Evolutionary conservation across 1,140 invertebrate genomes (phyloP).

Genomic region (Trichoplusia ni): DNA sequence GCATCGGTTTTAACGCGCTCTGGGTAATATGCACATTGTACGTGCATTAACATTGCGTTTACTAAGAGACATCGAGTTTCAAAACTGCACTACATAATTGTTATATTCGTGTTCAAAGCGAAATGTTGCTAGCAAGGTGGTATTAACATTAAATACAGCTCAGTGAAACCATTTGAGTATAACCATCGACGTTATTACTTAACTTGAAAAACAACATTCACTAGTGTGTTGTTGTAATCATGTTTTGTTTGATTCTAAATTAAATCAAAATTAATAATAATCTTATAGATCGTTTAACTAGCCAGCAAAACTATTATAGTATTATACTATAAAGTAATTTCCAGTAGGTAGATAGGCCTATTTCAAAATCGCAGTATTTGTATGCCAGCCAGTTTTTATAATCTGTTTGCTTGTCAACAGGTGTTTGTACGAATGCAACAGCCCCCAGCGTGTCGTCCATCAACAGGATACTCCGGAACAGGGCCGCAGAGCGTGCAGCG

Average conservation of each 20-base stretch:
- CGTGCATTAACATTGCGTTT: background rate
- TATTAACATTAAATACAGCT: conserved; percentile 24
- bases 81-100: conserved; percentile 27
- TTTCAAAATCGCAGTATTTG: too few relatives aligned
- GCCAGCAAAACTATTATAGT: too few relatives aligned
- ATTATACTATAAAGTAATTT: too few relatives aligned
- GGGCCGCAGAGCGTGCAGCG: conserved; percentile 95
- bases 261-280: too few relatives aligned
- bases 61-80: conserved; percentile 16
- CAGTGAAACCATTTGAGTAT: conserved; percentile 10
- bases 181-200: conserved; percentile 10
- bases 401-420: conserved; percentile 50
- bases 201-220: conserved; percentile 27
- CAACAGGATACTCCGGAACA: conserved; percentile 94
- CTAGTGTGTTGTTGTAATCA: background rate
- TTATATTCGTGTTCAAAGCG: conserved; percentile 24
- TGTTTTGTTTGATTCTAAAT: background rate
- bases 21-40: conserved; percentile 56
- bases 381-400: too few relatives aligned
- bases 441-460: conserved; percentile 96
- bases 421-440: conserved; percentile 94
- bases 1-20: conserved; percentile 76
- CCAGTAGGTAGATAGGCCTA: too few relatives aligned
- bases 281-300: too few relatives aligned
- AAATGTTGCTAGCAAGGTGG: conserved; percentile 15